These are phyloP conservation scores for Astropecten irregularis DNA, from an alignment of 53 echinoderm and acorn worm genomes.

Conservation along the genomic window DNA sequence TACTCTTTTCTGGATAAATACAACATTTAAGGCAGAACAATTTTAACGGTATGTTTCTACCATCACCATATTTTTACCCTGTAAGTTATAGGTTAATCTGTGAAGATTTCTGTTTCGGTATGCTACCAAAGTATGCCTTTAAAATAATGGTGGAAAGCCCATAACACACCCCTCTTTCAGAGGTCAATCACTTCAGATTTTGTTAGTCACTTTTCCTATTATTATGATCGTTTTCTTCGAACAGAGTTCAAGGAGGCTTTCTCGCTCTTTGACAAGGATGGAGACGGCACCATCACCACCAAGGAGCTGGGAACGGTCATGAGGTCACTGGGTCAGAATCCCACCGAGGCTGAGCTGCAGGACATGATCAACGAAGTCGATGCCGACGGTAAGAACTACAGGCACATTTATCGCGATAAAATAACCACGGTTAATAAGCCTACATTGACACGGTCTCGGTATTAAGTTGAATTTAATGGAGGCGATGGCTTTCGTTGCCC, in stretches of 20 bases:
- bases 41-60: no score
- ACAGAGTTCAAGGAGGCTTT: slow-evolving; percentile 99
- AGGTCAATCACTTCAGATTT: no score
- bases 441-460: background rate
- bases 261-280: slow-evolving; percentile 98
- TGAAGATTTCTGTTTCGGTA: no score
- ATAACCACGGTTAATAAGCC: background rate
- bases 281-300: slow-evolving; percentile 97
- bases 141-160: background rate
- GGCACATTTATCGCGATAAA: background rate
- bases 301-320: slow-evolving; percentile 95
- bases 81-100: no score
- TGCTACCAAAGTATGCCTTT: no score
- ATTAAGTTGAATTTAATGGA: background rate
- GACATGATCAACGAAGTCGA: slow-evolving; percentile 62
- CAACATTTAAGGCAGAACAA: no score
- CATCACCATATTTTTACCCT: no score
- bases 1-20: no score
- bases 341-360: slow-evolving; percentile 81
- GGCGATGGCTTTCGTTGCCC: no score
- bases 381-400: slow-evolving; percentile 22
- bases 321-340: slow-evolving; percentile 94
- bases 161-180: background rate
- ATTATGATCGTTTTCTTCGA: no score
- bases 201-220: no score